Evolutionary conservation across 1,140 invertebrate genomes (phyloP).

Genomic region (Octopus bimaculoides): DNA sequence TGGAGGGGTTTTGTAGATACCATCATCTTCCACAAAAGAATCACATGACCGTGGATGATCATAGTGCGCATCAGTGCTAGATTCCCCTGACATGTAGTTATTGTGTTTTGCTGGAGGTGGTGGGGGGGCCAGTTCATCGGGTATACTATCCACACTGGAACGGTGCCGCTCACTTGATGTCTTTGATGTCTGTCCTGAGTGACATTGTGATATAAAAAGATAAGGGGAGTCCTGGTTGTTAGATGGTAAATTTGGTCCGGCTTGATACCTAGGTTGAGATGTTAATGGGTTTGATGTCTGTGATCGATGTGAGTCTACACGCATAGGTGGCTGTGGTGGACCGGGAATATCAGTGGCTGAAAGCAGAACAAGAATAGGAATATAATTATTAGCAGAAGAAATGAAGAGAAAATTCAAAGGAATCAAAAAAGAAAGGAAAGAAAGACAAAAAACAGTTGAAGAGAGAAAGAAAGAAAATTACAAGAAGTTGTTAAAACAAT

Average conservation of each 20-base stretch:
- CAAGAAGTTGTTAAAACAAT: not conserved
- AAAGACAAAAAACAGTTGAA: not conserved
- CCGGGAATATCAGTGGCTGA: not conserved
- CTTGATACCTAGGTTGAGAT: constrained; percentile 18
- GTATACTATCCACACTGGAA: constrained; percentile 43
- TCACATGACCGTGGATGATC: constrained; percentile 24
- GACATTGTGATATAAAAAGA: constrained; percentile 75
- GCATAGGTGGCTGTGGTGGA: constrained; percentile 16
- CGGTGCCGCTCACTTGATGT: constrained; percentile 1
- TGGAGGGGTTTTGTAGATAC: constrained; percentile 31
- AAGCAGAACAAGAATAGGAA: not conserved
- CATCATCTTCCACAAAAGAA: constrained; percentile 10
- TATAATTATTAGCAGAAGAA: not conserved
- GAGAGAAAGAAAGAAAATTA: not conserved
- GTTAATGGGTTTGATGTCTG: constrained; percentile 13
- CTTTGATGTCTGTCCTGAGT: constrained; percentile 67
- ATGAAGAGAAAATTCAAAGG: not conserved
- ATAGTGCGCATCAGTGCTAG: constrained; percentile 21
- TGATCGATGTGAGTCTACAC: constrained; percentile 18
- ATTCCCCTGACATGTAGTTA: not conserved
- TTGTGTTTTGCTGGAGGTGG: constrained; percentile 29
- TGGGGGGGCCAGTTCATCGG: constrained; percentile 41
- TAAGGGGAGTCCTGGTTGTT: constrained; percentile 53
- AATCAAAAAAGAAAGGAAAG: not conserved
- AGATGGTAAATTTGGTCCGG: constrained; percentile 1